These are phyloP conservation scores for Drosophila simulans DNA, from an alignment of 1,140 invertebrate species.

Conservation along the genomic window DNA sequence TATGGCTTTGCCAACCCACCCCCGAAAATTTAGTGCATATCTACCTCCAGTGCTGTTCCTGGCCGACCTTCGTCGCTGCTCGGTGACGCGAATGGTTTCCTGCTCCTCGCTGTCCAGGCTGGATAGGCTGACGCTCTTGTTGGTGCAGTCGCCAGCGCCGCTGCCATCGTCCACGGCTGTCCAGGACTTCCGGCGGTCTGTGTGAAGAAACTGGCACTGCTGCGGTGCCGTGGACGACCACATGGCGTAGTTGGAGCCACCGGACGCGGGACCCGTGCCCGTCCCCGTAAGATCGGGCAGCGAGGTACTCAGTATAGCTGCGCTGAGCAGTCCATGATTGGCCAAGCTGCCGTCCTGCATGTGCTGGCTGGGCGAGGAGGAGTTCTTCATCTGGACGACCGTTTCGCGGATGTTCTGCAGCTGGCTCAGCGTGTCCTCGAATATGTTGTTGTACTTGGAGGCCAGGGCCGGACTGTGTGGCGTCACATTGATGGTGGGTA, in stretches of 20 bases:
- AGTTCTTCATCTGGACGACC: slow-evolving; percentile 84
- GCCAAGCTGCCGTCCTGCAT: slow-evolving; percentile 55
- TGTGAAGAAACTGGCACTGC: slow-evolving; percentile 84
- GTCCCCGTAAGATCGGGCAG: slow-evolving; percentile 71
- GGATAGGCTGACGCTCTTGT: slow-evolving; percentile 85
- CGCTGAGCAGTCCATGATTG: slow-evolving; percentile 63
- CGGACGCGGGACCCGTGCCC: slow-evolving; percentile 10
- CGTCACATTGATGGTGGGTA: slow-evolving; percentile 94
- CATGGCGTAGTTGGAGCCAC: slow-evolving; percentile 57
- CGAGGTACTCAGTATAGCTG: slow-evolving; percentile 86
- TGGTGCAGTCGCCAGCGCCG: slow-evolving; percentile 80
- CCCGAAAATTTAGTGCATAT: slow-evolving; percentile 2
- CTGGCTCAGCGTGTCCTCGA: slow-evolving; percentile 85
- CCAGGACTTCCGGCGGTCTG: slow-evolving; percentile 91
- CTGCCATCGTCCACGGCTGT: slow-evolving; percentile 89
- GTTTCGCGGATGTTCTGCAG: slow-evolving; percentile 82
- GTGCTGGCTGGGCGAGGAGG: slow-evolving; percentile 60
- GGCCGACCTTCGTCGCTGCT: slow-evolving; percentile 85
- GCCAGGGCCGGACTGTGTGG: slow-evolving; percentile 91
- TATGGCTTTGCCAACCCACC: slow-evolving; percentile 1
- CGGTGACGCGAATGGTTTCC: slow-evolving; percentile 84
- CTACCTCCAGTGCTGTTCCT: slow-evolving; percentile 86
- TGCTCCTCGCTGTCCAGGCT: slow-evolving; percentile 87
- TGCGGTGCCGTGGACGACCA: slow-evolving; percentile 71
- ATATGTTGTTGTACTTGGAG: slow-evolving; percentile 84